phyloP scores from a whole-genome alignment of 2,888 invertebrate species.

The Conomelus anceps region DNA sequence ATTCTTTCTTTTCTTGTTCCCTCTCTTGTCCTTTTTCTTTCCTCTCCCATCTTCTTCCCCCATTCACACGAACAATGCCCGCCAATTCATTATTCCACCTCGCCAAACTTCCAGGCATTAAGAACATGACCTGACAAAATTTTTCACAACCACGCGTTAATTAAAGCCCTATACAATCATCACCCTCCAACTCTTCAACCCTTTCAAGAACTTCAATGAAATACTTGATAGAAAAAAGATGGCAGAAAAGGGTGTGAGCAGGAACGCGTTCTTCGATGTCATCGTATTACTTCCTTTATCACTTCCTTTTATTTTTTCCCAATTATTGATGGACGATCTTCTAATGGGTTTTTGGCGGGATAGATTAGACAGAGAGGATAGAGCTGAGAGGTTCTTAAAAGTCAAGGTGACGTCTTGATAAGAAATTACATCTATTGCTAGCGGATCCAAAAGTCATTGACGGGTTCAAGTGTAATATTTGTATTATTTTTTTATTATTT shows the following conservation, averaged over 20 bases:
- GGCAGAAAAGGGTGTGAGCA: background rate
- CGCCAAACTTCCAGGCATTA: background rate
- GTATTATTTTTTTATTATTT: too few relatives aligned
- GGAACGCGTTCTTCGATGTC: background rate
- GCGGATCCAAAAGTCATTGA: too few relatives aligned
- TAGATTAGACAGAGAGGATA: background rate
- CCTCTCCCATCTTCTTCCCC: background rate
- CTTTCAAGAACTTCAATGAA: background rate
- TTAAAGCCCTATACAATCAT: background rate
- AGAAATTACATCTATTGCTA: too few relatives aligned
- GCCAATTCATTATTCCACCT: background rate
- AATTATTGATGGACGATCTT: background rate
- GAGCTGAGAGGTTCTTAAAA: too few relatives aligned
- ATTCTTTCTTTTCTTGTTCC: background rate
- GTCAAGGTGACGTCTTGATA: too few relatives aligned
- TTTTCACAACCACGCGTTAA: background rate
- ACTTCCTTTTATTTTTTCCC: background rate
- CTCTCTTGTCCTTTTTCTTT: background rate
- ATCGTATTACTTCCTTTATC: background rate
- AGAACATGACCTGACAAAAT: background rate
- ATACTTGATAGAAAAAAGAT: background rate
- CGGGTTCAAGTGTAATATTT: too few relatives aligned
- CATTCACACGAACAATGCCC: background rate
- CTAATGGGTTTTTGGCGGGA: background rate
- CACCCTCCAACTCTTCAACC: background rate